phyloP scores from a whole-genome alignment of 2,797 vertebrate genomes.

The Microctenopoma stevenorrisi region DNA sequence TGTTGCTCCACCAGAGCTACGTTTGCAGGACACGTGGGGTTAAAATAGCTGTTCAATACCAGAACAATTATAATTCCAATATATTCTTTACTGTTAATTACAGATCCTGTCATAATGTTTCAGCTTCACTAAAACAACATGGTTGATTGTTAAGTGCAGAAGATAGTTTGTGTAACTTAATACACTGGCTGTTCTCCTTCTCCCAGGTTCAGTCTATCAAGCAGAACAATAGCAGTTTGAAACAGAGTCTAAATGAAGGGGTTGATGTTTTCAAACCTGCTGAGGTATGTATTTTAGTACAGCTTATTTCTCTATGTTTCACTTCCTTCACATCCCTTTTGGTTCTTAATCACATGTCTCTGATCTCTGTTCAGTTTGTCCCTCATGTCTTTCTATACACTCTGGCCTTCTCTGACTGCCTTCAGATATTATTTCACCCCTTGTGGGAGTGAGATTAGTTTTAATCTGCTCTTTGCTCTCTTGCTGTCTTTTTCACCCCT shows the following conservation, averaged over 20 bases:
- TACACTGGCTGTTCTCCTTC: not conserved
- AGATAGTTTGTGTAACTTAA: not conserved
- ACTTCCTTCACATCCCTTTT: not conserved
- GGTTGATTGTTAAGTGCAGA: not conserved
- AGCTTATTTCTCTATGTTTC: not conserved
- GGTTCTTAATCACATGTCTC: not conserved
- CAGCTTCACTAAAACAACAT: not conserved
- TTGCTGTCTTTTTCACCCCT: slow-evolving; percentile 13
- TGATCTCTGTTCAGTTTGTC: slow-evolving; percentile 5
- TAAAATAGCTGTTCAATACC: not conserved
- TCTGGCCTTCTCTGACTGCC: slow-evolving; percentile 25
- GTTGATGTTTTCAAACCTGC: slow-evolving; percentile 82
- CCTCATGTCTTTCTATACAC: slow-evolving; percentile 9
- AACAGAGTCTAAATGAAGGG: slow-evolving; percentile 85
- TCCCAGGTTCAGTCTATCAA: slow-evolving; percentile 92
- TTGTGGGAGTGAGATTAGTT: slow-evolving; percentile 35
- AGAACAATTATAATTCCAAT: not conserved
- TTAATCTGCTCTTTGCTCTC: slow-evolving; percentile 50
- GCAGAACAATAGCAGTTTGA: slow-evolving; percentile 91
- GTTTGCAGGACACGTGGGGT: not conserved
- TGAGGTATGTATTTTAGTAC: slow-evolving; percentile 79
- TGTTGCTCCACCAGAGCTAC: not conserved
- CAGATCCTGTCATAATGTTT: too few species aligned
- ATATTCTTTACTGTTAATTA: not conserved
- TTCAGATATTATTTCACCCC: slow-evolving; percentile 33